Percentiles rank a stretch among this genome's conserved stretches.
Evolutionary conservation across 64 coral and sea anemone species (phyloP).

Genomic region (Montipora capricornis): DNA sequence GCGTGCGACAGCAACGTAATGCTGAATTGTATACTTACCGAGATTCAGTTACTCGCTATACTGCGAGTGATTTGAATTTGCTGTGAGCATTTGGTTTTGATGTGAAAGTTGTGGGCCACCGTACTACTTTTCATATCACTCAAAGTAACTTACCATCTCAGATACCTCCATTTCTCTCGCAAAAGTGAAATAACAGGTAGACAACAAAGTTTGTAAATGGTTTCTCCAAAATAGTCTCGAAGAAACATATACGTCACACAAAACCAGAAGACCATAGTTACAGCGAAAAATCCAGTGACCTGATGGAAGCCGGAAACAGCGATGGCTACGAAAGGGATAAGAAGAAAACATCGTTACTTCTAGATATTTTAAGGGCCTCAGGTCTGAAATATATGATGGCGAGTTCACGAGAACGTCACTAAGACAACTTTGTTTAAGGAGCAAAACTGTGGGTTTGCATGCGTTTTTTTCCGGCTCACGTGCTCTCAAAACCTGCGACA

Average conservation of each 20-base stretch:
- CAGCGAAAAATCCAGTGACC: conserved; percentile 45
- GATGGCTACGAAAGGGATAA: conserved; percentile 10
- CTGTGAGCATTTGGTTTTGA: too few species aligned
- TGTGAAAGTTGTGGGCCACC: too few species aligned
- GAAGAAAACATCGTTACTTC: neutral
- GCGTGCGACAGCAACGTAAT: too few species aligned
- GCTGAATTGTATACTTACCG: too few species aligned
- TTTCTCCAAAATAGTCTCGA: conserved; percentile 62
- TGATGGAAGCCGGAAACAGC: conserved; percentile 57
- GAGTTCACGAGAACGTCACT: too few species aligned
- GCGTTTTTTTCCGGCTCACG: too few species aligned
- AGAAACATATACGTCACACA: conserved; percentile 67
- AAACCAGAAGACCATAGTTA: conserved; percentile 68
- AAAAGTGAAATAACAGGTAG: conserved; percentile 48
- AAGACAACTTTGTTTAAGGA: too few species aligned
- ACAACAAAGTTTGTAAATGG: conserved; percentile 52
- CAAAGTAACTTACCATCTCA: conserved; percentile 69
- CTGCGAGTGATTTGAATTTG: too few species aligned
- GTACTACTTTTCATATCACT: neutral
- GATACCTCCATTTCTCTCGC: conserved; percentile 55
- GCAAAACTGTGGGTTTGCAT: too few species aligned
- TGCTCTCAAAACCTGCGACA: too few species aligned
- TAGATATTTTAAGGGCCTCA: neutral
- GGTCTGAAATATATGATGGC: too few species aligned
- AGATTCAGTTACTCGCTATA: too few species aligned